phyloP scores from a whole-genome alignment of 1,140 invertebrate species.

The Papilio dardanus region DNA sequence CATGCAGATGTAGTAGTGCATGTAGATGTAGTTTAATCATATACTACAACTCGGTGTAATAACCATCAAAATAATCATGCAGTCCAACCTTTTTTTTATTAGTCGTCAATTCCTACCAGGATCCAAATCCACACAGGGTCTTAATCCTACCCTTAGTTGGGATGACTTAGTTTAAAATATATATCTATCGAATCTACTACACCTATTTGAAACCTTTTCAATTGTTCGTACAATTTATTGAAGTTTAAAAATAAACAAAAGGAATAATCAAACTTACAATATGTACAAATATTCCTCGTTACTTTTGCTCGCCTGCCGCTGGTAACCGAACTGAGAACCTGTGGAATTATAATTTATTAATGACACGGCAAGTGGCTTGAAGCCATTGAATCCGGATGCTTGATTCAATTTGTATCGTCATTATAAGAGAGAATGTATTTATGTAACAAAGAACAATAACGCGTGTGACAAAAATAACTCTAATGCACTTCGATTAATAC shows the following conservation, averaged over 20 bases:
- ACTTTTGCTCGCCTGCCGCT: constrained; percentile 66
- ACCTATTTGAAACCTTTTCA: too few relatives aligned
- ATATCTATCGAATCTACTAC: too few relatives aligned
- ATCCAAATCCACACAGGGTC: too few relatives aligned
- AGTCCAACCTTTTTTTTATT: too few relatives aligned
- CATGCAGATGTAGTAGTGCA: too few relatives aligned
- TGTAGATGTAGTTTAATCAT: too few relatives aligned
- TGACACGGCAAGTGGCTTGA: constrained; percentile 4
- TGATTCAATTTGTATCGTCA: background rate
- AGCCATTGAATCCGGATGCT: constrained; percentile 18
- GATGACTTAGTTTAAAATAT: too few relatives aligned
- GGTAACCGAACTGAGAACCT: constrained; percentile 61
- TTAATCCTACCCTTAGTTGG: too few relatives aligned
- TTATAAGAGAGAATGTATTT: constrained; percentile 21
- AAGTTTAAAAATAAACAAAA: constrained; percentile 4
- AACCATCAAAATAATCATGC: too few relatives aligned
- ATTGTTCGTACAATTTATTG: too few relatives aligned
- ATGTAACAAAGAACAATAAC: constrained; percentile 7
- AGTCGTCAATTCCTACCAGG: too few relatives aligned
- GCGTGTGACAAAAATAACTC: background rate
- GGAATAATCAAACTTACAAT: constrained; percentile 72
- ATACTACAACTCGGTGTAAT: background rate
- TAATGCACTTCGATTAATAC: background rate
- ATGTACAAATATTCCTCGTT: constrained; percentile 76
- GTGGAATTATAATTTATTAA: constrained; percentile 38